These are phyloP conservation scores for Drosophila santomea DNA, from an alignment of 1,140 invertebrate species.

Conservation along the genomic window DNA sequence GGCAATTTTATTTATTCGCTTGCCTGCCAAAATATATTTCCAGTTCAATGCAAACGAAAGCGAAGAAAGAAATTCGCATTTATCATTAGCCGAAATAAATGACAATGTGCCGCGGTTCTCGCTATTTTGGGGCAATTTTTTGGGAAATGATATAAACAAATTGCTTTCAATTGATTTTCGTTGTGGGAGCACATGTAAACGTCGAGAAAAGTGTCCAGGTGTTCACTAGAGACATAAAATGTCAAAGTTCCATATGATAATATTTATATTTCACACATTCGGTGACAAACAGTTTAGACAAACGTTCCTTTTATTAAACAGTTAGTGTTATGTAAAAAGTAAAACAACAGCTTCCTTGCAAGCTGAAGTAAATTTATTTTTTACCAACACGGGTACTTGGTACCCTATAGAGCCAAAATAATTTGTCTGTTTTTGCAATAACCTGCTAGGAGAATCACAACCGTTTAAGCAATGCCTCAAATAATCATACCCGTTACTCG, in stretches of 20 bases:
- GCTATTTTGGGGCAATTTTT: slow-evolving; percentile 18
- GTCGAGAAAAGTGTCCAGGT: slow-evolving; percentile 23
- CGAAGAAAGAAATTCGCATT: slow-evolving; percentile 55
- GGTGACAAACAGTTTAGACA: too few species aligned
- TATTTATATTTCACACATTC: not conserved
- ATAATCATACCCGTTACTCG: too few species aligned
- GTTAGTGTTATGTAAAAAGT: too few species aligned
- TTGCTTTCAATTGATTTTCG: slow-evolving; percentile 29
- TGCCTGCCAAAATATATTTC: slow-evolving; percentile 57
- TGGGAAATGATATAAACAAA: slow-evolving; percentile 20
- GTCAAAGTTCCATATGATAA: too few species aligned
- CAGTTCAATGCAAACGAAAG: slow-evolving; percentile 56
- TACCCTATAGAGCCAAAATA: too few species aligned
- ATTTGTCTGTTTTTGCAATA: too few species aligned
- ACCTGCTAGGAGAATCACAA: too few species aligned
- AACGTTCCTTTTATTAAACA: not conserved
- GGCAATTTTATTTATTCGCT: slow-evolving; percentile 47
- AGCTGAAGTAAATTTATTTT: too few species aligned
- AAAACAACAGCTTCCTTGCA: too few species aligned
- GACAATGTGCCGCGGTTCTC: slow-evolving; percentile 1
- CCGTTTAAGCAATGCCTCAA: too few species aligned
- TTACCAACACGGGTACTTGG: too few species aligned
- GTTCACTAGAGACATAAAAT: not conserved
- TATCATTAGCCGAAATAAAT: slow-evolving; percentile 51
- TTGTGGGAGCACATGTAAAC: slow-evolving; percentile 8